Conservation (phyloP, 2,888 invertebrate genomes). For the Schizotus pectinicornis region DNA sequence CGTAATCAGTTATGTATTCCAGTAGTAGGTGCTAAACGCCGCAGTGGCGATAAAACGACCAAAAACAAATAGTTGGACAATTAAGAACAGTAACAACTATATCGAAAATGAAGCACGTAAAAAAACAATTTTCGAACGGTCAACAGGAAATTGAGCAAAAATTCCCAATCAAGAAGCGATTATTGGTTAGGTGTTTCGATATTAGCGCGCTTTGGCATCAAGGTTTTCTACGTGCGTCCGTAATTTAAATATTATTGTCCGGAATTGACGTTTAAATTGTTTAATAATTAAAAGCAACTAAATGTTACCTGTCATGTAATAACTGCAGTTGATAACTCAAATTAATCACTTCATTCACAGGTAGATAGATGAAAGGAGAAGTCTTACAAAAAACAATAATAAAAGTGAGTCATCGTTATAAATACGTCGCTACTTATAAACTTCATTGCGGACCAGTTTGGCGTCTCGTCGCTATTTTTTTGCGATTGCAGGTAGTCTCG, state of each 20-base stretch:
- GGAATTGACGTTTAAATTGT: conserved; percentile 7
- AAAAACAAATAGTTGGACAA: too few relatives aligned
- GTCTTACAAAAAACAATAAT: conserved; percentile 41
- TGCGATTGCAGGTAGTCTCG: too few relatives aligned
- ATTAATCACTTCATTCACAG: conserved; percentile 30
- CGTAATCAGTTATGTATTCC: conserved; percentile 25
- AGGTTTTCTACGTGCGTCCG: background rate
- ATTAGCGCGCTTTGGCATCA: too few relatives aligned
- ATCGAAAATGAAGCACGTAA: background rate
- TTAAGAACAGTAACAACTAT: background rate
- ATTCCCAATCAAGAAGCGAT: too few relatives aligned
- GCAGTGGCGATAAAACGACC: background rate
- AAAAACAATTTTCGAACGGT: background rate
- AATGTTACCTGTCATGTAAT: conserved; percentile 19
- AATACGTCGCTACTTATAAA: conserved; percentile 42
- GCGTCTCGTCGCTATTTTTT: too few relatives aligned
- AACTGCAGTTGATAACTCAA: conserved; percentile 13
- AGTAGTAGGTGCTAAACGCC: conserved; percentile 17
- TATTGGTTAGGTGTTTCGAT: too few relatives aligned
- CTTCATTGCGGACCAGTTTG: conserved; percentile 27
- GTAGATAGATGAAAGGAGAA: conserved; percentile 31
- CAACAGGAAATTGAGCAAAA: too few relatives aligned
- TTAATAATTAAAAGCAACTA: background rate
- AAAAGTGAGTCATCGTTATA: conserved; percentile 43
- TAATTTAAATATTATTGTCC: conserved; percentile 10